Percentiles rank a stretch among this genome's conserved stretches.
Conservation (phyloP, 2,797 vertebrate genomes). For the Oreonectes daqikongensis region DNA sequence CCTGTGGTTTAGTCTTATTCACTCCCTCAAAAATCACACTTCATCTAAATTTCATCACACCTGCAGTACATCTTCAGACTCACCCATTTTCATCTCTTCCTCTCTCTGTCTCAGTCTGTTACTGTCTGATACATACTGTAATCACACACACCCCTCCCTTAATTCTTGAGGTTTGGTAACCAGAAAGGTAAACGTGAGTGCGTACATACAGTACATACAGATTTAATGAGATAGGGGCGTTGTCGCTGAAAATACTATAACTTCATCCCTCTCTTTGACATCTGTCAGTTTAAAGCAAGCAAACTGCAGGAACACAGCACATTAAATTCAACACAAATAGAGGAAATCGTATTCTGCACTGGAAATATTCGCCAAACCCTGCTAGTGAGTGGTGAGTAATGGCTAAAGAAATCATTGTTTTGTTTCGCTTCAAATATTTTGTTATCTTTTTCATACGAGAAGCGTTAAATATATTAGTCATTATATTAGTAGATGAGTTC, state of each 20-base stretch:
- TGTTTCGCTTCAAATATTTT: neutral
- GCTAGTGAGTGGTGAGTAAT: constrained; percentile 4
- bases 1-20: neutral
- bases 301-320: neutral
- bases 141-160: constrained; percentile 6
- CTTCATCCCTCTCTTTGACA: neutral
- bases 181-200: neutral
- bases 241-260: constrained; percentile 1
- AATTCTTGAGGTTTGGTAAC: constrained; percentile 19
- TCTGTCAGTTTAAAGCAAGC: neutral
- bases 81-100: constrained; percentile 8
- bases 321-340: neutral
- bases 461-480: neutral
- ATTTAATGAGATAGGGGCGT: constrained; percentile 3
- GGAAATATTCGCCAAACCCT: neutral
- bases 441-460: neutral
- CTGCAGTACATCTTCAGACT: constrained; percentile 41
- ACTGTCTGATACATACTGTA: constrained; percentile 26
- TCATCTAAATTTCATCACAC: constrained; percentile 30
- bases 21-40: neutral
- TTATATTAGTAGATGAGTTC: neutral
- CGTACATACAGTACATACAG: neutral
- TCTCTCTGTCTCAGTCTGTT: constrained; percentile 5
- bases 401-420: neutral
- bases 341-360: neutral